Evolutionary conservation across 1,140 invertebrate genomes (phyloP), one percentile per base, ranked within the genome.

Genomic region (Drosophila insularis): DNA sequence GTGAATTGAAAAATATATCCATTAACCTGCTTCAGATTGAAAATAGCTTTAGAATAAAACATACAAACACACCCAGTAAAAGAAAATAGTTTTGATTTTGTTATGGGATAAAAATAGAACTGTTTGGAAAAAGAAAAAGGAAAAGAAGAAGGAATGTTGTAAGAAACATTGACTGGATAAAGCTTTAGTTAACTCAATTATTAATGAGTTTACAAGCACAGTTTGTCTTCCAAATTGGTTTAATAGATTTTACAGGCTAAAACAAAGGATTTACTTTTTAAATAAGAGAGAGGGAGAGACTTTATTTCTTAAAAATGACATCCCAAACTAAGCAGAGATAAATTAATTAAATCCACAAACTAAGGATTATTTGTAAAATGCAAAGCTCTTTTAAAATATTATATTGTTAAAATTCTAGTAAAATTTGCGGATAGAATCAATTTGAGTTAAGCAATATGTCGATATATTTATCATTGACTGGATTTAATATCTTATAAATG

Each of bases 31-130:
- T 19, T 50, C 11, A 21, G 43, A 3, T 50, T 21, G 43, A 19
- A 7, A 21, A 50, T 50, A 50, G 43, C 43, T 21, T 50, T 50
- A 50, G 2, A 50, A 50, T 50, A 50, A 50, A 50, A 50, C 43
- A 50, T 21, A 50, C 17, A 50, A 50, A 21, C 17, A 50, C 43
- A 50, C 43, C 43, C 43, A 50, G 43, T 50, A 50, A 5, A 3
- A 50, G 1, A 7, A 8, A 46, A 19, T 4, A 19, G 0, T 17
- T 1, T 17, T 46, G 2, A 4, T 8, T 2, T 46, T 1, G 7
- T 8, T 17, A 5, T 17, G 14, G 43, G 17, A 0, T 10, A 7
- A n/a, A 21, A 50, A 50, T 21, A 8, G 13, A 37, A 35, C 8
- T 35, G 8, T 10, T 35, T 10, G 32, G 8, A 35, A 35, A 27